Conservation (phyloP, 92 coral and sea anemone genomes). For the Diadumene lineata region DNA sequence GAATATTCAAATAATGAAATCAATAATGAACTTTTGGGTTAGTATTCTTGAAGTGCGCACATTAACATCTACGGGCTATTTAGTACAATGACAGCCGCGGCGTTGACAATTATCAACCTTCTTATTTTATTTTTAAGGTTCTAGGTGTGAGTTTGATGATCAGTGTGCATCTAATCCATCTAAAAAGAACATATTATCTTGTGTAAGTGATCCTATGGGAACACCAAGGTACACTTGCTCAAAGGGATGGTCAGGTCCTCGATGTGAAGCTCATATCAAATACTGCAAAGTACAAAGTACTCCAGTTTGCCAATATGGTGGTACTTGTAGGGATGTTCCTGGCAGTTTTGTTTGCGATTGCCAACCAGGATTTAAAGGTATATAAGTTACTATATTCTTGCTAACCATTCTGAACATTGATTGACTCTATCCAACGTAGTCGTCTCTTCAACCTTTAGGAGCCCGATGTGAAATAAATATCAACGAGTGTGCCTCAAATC, state of each 20-base stretch:
- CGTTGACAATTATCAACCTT: slow-evolving; percentile 77
- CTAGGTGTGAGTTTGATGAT: slow-evolving; percentile 57
- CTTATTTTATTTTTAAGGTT: slow-evolving; percentile 43
- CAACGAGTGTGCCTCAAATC: slow-evolving; percentile 60
- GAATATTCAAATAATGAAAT: no score
- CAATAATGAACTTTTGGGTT: no score
- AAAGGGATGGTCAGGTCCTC: slow-evolving; percentile 70
- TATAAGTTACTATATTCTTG: no score
- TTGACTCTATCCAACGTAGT: no score
- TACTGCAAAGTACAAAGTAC: slow-evolving; percentile 52
- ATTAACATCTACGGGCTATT: no score
- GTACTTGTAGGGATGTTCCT: slow-evolving; percentile 72
- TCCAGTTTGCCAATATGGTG: slow-evolving; percentile 61
- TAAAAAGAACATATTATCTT: slow-evolving; percentile 52
- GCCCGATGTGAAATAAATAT: slow-evolving; percentile 50
- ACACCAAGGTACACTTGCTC: slow-evolving; percentile 61
- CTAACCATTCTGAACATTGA: no score
- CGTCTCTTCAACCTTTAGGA: slow-evolving; percentile 45
- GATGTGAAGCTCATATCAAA: slow-evolving; percentile 66
- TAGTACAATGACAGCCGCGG: no score
- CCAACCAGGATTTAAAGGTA: no score
- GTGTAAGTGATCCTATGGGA: slow-evolving; percentile 51
- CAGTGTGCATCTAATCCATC: slow-evolving; percentile 65
- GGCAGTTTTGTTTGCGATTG: slow-evolving; percentile 80
- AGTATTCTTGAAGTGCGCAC: no score